Conservation (phyloP, 2,888 invertebrate genomes). For the Lottia scabra region DNA sequence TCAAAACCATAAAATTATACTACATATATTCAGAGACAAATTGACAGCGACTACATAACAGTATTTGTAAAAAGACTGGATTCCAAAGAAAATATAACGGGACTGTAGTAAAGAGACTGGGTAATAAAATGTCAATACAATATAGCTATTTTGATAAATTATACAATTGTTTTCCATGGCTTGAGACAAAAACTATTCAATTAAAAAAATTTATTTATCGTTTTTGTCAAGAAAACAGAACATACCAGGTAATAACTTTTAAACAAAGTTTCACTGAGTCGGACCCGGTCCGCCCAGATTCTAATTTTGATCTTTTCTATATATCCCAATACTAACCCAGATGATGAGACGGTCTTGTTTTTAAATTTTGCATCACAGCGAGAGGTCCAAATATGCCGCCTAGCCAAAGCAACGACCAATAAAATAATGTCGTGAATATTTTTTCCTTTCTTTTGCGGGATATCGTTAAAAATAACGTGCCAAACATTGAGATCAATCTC, state of each 20-base stretch:
- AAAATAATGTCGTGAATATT: not conserved
- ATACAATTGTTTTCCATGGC: too few species aligned
- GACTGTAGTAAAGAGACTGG: too few species aligned
- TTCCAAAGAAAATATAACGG: too few species aligned
- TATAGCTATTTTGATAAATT: too few species aligned
- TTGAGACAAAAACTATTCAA: too few species aligned
- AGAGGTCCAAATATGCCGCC: not conserved
- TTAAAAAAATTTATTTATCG: too few species aligned
- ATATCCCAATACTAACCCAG: not conserved
- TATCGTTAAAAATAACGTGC: not conserved
- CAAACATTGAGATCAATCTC: conserved; percentile 4
- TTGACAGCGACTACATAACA: too few species aligned
- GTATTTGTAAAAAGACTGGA: too few species aligned
- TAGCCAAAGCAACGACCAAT: not conserved
- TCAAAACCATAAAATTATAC: too few species aligned
- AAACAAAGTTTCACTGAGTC: not conserved
- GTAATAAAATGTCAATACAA: too few species aligned
- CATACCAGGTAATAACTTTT: not conserved
- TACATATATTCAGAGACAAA: too few species aligned
- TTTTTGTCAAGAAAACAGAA: conserved; percentile 5
- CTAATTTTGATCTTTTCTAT: not conserved
- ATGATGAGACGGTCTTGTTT: not conserved
- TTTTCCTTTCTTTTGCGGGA: not conserved
- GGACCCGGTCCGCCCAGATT: conserved; percentile 3
- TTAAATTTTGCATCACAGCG: not conserved